phyloP scores from a whole-genome alignment of 2,888 invertebrate genomes.

The Panorpa germanica region DNA sequence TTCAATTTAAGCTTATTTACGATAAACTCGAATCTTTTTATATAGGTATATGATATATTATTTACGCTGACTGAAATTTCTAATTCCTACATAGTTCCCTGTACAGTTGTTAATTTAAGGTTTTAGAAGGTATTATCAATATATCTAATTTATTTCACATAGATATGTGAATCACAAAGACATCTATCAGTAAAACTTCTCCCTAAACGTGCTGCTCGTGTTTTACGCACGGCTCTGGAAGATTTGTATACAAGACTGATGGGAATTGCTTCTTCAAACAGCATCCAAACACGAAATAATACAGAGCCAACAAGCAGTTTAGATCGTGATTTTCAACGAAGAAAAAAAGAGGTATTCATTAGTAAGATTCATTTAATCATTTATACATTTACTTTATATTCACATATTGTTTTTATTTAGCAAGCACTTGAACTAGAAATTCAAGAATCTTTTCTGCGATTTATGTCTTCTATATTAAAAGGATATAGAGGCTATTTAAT shows the following conservation, averaged over 20 bases:
- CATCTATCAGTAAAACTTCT: constrained; percentile 61
- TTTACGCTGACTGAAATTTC: too few relatives aligned
- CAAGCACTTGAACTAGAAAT: constrained; percentile 81
- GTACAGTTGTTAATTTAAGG: too few relatives aligned
- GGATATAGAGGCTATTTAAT: constrained; percentile 76
- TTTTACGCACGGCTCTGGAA: constrained; percentile 61
- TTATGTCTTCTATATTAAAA: constrained; percentile 81
- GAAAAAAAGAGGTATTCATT: constrained; percentile 50
- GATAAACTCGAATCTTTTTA: too few relatives aligned
- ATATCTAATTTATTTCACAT: constrained; percentile 14
- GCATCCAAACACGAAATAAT: constrained; percentile 24
- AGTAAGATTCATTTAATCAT: constrained; percentile 4
- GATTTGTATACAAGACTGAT: constrained; percentile 40
- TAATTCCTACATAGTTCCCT: too few relatives aligned
- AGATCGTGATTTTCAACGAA: constrained; percentile 65
- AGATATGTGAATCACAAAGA: constrained; percentile 75
- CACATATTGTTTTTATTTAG: constrained; percentile 24
- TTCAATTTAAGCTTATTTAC: too few relatives aligned
- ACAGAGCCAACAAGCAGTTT: constrained; percentile 44
- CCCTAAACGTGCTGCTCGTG: constrained; percentile 73
- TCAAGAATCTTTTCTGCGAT: constrained; percentile 91
- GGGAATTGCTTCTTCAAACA: constrained; percentile 11
- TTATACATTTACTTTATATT: constrained; percentile 6
- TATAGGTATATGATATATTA: too few relatives aligned
- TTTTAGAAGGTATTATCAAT: constrained; percentile 1